Evolutionary conservation across 2,113 vertebrate genomes (phyloP).

Genomic region (Apus apus): DNA sequence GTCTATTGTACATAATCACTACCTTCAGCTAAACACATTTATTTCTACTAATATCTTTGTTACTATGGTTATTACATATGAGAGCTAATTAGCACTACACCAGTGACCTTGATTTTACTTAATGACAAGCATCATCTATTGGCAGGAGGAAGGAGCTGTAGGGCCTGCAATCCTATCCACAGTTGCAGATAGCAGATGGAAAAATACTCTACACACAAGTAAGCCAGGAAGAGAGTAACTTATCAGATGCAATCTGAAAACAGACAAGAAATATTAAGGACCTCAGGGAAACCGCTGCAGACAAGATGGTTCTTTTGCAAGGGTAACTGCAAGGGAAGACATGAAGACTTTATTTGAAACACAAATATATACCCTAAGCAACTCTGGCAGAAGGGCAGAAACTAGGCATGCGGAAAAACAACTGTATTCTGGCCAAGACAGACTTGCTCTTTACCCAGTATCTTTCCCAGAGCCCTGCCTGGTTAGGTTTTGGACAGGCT

Average conservation of each 20-base stretch:
- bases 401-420: not conserved
- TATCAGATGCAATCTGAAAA: not conserved
- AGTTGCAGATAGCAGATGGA: not conserved
- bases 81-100: not conserved
- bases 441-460: not conserved
- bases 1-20: not conserved
- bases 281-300: not conserved
- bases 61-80: not conserved
- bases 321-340: not conserved
- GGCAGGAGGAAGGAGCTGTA: not conserved
- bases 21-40: not conserved
- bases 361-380: not conserved
- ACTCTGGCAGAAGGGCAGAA: not conserved
- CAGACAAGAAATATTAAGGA: not conserved
- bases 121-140: not conserved
- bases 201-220: not conserved
- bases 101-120: constrained; percentile 7
- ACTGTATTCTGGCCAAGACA: not conserved
- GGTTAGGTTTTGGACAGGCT: not conserved
- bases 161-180: not conserved
- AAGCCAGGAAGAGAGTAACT: not conserved
- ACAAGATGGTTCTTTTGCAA: not conserved
- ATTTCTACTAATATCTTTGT: constrained; percentile 11
- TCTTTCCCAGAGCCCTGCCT: not conserved
- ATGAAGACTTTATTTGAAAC: not conserved